A percentile compares a stretch with the other conserved stretches of the same genome.
Conservation (phyloP, 2,888 invertebrate genomes). For the Papilio demoleus region DNA sequence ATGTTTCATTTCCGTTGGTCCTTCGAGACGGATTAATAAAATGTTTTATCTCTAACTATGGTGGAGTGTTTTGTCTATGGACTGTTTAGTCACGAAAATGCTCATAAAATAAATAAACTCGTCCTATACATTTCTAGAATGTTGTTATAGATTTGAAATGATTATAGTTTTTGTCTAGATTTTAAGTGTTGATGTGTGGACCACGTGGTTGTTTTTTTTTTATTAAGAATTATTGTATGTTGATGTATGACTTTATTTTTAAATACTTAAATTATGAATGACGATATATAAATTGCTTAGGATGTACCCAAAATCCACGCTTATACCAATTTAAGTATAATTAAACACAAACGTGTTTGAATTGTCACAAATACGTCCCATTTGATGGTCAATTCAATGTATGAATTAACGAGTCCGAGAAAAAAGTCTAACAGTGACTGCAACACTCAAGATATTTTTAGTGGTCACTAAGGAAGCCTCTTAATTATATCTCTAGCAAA, state of each 20-base stretch:
- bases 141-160: slow-evolving; percentile 27
- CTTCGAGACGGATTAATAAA: not conserved
- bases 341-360: slow-evolving; percentile 10
- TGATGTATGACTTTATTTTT: too few relatives aligned
- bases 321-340: slow-evolving; percentile 31
- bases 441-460: not conserved
- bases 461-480: too few relatives aligned
- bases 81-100: not conserved
- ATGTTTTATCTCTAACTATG: too few relatives aligned
- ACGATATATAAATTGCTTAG: slow-evolving; percentile 31
- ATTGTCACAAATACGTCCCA: not conserved
- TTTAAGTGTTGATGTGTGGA: slow-evolving; percentile 38
- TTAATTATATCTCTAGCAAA: too few relatives aligned
- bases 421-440: not conserved
- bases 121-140: slow-evolving; percentile 30
- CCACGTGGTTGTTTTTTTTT: slow-evolving; percentile 31
- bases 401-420: not conserved
- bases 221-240: too few relatives aligned
- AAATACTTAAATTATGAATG: slow-evolving; percentile 33
- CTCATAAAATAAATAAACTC: not conserved
- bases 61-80: too few relatives aligned
- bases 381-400: not conserved
- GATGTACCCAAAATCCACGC: slow-evolving; percentile 25
- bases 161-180: slow-evolving; percentile 17
- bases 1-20: not conserved